Base-by-base conservation (phyloP, 2,113 vertebrate species). In the Cyprinodon variegatus region DNA sequence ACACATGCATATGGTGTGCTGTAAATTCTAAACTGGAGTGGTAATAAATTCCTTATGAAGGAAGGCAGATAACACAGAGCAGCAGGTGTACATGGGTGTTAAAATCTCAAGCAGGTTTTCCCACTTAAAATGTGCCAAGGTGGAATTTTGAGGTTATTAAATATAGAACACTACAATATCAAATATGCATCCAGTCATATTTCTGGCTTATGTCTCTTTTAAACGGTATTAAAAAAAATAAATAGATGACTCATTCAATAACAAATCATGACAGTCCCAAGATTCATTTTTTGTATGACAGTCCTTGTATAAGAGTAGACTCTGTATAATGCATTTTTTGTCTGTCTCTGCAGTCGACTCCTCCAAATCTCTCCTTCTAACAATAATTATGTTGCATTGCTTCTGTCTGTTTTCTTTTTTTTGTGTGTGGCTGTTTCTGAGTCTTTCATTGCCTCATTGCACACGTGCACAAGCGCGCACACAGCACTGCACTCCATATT, bases 401-500 rank as follows among this genome's bases (percentile, higher is more conserved):
- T 61, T 70, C 70, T 45, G 70, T 75, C 50, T 74, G 46, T 41
- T n/a, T 78, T 61, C 76, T 15, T 17, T 48, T 72, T 70, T 41
- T n/a, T 63, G n/a, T 61, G 15, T 53, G 4, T 61, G 41, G 12
- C 6, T 66, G 64, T 66, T 66, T 65, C 68, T 60, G 40, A 82
- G n/a, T 65, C 29, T 71, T 41, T 72, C 61, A 64, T 66, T 70
- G 46, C 57, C 69, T 78, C 68, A 73, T 65, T 57, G 46, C 39
- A 50, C 71, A 60, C 57, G 38, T 46, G 76, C 74, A 70, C 77
- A 81, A 61, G 46, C 65, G 59, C 70, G 70, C 76, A 77, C 78
- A 72, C 64, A 72, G 66, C 80, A 78, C 61, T 70, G 65, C 65
- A 67, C 77, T 93, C 83, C 90, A 94, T 92, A 91, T 93, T 91